Base-by-base conservation (phyloP, 1,140 invertebrate genomes). In the Diabrotica undecimpunctata region DNA sequence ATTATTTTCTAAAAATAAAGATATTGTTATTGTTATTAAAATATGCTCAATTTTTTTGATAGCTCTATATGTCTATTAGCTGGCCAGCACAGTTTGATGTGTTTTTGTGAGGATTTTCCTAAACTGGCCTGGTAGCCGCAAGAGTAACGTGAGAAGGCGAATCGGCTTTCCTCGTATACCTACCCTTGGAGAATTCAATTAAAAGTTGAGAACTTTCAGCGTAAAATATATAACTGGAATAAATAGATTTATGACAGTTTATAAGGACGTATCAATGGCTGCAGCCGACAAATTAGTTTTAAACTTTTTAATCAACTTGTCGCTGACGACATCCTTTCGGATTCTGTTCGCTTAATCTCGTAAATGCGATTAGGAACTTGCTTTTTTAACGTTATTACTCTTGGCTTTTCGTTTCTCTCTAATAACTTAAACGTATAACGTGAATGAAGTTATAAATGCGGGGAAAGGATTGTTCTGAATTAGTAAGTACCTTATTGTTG, bases 181-280 rank as follows among this genome's bases (percentile, higher is more conserved):
- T 46, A 25, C 6, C 13, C 35, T 25, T 55, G 57, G 66, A 38
- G 66, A 71, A 69, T 69, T 69, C 67, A 71, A 69, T 71, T 69
- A 71, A 69, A 69, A 69, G 65, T 71, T 71, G 54, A 68, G 64
- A 69, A 69, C 65, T 66, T 54, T 12, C 41, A 37, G 62, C 46
- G 62, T 38, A 52, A 58, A 41, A 64, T 57, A 57, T 64, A 59
- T 58, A 64, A 58, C 62, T 68, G 14, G 51, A 59, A 63, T 61
- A 71, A 71, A 71, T 71, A 69, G 70, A 71, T 71, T 71, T 71
- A 71, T 71, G 67, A 71, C 70, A 66, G 70, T 69, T 69, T 71
- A 71, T 71, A 69, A 71, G 70, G 51, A 69, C 62, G 65, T 69
- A 69, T 69, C 67, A 71, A 69, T 69, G 68, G 55, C 65, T 56